These are phyloP conservation scores for Megamerina dolium DNA, from an alignment of 2,888 invertebrate genomes.

Conservation along the genomic window DNA sequence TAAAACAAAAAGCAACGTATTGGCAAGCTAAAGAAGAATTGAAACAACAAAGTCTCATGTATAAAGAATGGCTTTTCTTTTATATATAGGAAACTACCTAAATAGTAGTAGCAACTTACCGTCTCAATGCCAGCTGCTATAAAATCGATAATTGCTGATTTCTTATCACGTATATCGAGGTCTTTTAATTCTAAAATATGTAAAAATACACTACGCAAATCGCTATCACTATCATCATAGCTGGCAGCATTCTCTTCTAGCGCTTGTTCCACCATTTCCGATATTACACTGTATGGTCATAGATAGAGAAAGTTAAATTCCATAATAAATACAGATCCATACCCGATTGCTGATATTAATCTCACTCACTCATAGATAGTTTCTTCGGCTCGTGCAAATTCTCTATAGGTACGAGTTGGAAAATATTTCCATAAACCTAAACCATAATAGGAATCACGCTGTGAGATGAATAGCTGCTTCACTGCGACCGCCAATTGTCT, in stretches of 20 bases:
- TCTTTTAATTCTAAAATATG: slow-evolving; percentile 66
- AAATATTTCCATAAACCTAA: slow-evolving; percentile 73
- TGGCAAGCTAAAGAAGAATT: slow-evolving; percentile 59
- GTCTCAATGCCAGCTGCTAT: slow-evolving; percentile 84
- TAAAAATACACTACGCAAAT: slow-evolving; percentile 67
- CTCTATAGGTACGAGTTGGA: slow-evolving; percentile 65
- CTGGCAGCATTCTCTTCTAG: slow-evolving; percentile 57
- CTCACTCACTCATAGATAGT: slow-evolving; percentile 68
- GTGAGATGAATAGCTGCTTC: slow-evolving; percentile 69
- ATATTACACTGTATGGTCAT: slow-evolving; percentile 66
- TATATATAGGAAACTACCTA: neutral
- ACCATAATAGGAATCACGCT: slow-evolving; percentile 76
- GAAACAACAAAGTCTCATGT: neutral
- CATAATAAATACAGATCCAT: too few species aligned
- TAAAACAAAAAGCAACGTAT: slow-evolving; percentile 72
- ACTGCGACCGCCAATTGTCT: slow-evolving; percentile 65
- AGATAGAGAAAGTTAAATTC: too few species aligned
- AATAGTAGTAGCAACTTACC: slow-evolving; percentile 49
- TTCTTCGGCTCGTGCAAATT: slow-evolving; percentile 69
- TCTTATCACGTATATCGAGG: slow-evolving; percentile 73
- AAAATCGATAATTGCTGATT: slow-evolving; percentile 79
- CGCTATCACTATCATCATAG: slow-evolving; percentile 49
- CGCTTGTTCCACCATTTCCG: slow-evolving; percentile 69
- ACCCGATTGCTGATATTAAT: too few species aligned
- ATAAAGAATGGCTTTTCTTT: neutral